Evolutionary conservation across 2,888 invertebrate genomes (phyloP), one percentile per base, ranked within the genome.

Genomic region (Emmelina monodactyla): DNA sequence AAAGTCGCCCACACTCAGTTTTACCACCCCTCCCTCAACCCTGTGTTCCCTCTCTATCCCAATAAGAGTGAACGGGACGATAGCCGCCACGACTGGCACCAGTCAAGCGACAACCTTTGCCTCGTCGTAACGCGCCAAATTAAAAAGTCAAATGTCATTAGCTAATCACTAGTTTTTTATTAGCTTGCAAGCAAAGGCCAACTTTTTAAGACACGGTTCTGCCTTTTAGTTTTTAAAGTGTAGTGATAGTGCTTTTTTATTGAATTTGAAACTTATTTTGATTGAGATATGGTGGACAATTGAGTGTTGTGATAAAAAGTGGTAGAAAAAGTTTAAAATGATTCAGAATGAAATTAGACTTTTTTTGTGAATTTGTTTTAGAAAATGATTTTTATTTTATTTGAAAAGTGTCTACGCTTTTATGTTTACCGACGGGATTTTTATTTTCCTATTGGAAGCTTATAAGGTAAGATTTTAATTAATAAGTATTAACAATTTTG

Each of bases 81-180:
- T 36, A 42, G 41, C 42, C 41, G 51, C 53, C 53, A 45, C 55
- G 61, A 55, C n/a, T n/a, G n/a, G n/a, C n/a, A n/a, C n/a, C 65
- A 75, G 73, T 72, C 63, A 63, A 50, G 46, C 56, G 51, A 45
- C 56, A 55, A 47, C 56, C 42, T 50, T 50, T 58, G 65, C 46
- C 44, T 45, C 41, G 61, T 41, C 44, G 53, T 52, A 60, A 58
- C 64, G 65, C 53, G 39, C 33, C 45, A 33, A 33, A 42, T 43
- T 39, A 38, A 46, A 38, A 40, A 37, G 31, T 35, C 28, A 37
- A 39, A 31, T n/a, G n/a, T n/a, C n/a, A n/a, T n/a, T 35, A 32
- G 16, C 22, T 31, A 16, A 16, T 29, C 14, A 29, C 3, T 31
- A 9, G 11, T 30, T 14, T 30, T 29, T 35, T 9, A 12, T 9